phyloP scores from a whole-genome alignment of 2,888 invertebrate genomes.

The Subacronicta megacephala region DNA sequence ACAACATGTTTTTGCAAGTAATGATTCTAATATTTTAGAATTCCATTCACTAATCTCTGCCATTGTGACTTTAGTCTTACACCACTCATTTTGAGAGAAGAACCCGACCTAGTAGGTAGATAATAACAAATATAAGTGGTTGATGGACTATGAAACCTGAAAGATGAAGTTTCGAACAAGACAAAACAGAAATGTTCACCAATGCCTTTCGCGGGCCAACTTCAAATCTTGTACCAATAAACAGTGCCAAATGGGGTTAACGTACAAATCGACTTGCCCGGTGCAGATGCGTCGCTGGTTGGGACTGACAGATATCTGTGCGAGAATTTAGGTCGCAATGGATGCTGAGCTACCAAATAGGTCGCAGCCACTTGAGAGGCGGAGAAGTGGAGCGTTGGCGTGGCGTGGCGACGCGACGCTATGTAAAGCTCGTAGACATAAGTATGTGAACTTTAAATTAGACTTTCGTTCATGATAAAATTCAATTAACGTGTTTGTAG shows the following conservation, averaged over 20 bases:
- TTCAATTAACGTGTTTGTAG: slow-evolving; percentile 25
- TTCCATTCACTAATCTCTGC: too few species aligned
- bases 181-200: slow-evolving; percentile 29
- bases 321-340: slow-evolving; percentile 72
- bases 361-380: slow-evolving; percentile 59
- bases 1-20: too few species aligned
- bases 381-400: slow-evolving; percentile 55
- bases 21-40: too few species aligned
- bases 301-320: slow-evolving; percentile 68
- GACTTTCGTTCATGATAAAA: slow-evolving; percentile 38
- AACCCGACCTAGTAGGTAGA: too few species aligned
- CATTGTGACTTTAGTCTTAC: too few species aligned
- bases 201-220: slow-evolving; percentile 38
- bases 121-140: too few species aligned
- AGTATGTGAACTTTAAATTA: slow-evolving; percentile 52
- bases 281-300: slow-evolving; percentile 67
- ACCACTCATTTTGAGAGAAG: too few species aligned
- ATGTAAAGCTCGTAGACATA: slow-evolving; percentile 51
- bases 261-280: slow-evolving; percentile 66
- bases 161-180: too few species aligned
- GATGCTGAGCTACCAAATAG: slow-evolving; percentile 64
- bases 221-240: slow-evolving; percentile 44
- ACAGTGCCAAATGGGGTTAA: slow-evolving; percentile 65
- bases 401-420: slow-evolving; percentile 39
- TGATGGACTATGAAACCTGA: too few species aligned